phyloP scores from a whole-genome alignment of 1,140 invertebrate species.

The Halyomorpha halys region DNA sequence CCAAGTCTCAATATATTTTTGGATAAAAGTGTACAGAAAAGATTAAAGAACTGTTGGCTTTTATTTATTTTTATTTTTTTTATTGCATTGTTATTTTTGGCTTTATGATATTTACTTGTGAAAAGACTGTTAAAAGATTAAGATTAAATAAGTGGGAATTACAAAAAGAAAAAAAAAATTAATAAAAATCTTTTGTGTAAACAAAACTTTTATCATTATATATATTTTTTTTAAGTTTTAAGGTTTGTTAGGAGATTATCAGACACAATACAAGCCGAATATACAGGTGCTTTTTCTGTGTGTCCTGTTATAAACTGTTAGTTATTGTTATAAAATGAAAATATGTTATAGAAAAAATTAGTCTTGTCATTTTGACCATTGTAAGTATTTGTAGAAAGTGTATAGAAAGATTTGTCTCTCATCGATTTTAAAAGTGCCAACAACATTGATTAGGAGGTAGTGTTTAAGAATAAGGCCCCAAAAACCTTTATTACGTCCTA shows the following conservation, averaged over 20 bases:
- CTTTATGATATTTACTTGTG: constrained; percentile 11
- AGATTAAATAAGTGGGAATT: constrained; percentile 8
- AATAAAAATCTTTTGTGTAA: background rate
- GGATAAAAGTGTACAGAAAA: too few species aligned
- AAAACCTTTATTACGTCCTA: constrained; percentile 24
- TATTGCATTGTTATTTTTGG: constrained; percentile 6
- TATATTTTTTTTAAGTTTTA: background rate
- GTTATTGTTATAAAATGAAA: constrained; percentile 24
- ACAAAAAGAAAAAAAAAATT: background rate
- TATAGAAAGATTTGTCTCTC: constrained; percentile 26
- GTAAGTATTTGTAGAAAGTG: constrained; percentile 28
- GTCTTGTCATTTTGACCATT: constrained; percentile 26
- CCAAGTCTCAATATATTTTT: too few species aligned
- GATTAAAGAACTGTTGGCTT: too few species aligned
- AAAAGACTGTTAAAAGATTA: constrained; percentile 16
- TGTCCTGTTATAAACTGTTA: constrained; percentile 25
- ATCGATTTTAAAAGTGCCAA: constrained; percentile 29
- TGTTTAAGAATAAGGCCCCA: constrained; percentile 19
- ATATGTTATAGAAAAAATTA: constrained; percentile 24
- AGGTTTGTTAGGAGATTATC: background rate
- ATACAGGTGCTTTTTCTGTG: constrained; percentile 25
- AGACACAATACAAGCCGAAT: background rate
- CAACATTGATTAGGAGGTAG: constrained; percentile 23
- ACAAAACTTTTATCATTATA: background rate
- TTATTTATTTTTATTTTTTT: background rate